Evolutionary conservation across 1,140 invertebrate species (phyloP).

Genomic region (Cotesia typhae): DNA sequence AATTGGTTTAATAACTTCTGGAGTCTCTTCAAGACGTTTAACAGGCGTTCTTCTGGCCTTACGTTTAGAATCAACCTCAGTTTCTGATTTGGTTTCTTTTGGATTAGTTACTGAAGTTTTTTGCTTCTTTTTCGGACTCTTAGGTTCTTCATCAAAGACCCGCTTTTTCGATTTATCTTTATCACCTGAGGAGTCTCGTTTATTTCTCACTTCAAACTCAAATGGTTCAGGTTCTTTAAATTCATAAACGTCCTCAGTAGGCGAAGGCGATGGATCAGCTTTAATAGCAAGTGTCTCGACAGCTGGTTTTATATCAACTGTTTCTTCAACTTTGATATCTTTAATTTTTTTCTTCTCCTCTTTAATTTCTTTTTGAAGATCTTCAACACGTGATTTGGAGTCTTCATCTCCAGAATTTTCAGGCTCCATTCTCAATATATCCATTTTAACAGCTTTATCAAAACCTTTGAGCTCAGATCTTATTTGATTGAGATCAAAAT

Average conservation of each 20-base stretch:
- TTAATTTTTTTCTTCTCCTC: conserved; percentile 44
- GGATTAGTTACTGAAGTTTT: conserved; percentile 43
- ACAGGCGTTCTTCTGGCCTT: conserved; percentile 49
- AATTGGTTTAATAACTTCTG: conserved; percentile 10
- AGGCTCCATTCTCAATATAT: conserved; percentile 52
- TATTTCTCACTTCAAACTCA: conserved; percentile 77
- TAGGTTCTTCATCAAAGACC: conserved; percentile 57
- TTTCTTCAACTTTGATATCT: conserved; percentile 46
- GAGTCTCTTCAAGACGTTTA: conserved; percentile 51
- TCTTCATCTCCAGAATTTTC: conserved; percentile 48
- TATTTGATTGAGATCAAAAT: conserved; percentile 85
- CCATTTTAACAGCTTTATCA: conserved; percentile 69
- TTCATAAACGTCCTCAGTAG: conserved; percentile 82
- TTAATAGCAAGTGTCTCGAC: conserved; percentile 21
- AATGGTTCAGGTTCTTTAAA: conserved; percentile 90
- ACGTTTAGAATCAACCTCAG: conserved; percentile 48
- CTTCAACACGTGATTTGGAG: conserved; percentile 49
- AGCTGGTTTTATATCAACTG: conserved; percentile 25
- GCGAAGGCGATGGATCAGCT: conserved; percentile 25
- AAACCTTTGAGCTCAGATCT: conserved; percentile 84
- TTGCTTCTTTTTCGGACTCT: conserved; percentile 60
- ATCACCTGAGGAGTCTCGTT: conserved; percentile 57
- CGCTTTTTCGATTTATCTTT: conserved; percentile 62
- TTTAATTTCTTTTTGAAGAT: conserved; percentile 42
- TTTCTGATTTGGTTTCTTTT: conserved; percentile 53